phyloP scores from a whole-genome alignment of 2,888 invertebrate species.

The Acholoe squamosa region DNA sequence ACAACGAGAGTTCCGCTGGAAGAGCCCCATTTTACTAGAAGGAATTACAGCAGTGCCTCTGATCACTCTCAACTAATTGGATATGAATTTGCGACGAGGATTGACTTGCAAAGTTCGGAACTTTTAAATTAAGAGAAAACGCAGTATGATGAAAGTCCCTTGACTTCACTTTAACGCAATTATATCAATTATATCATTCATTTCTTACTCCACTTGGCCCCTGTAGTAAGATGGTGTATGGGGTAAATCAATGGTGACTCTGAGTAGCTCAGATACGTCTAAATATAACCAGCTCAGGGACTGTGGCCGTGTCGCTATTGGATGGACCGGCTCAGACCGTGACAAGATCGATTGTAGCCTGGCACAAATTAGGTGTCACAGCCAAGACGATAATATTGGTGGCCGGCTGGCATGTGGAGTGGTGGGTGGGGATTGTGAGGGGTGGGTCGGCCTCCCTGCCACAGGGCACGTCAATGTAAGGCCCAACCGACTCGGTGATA shows the following conservation, averaged over 20 bases:
- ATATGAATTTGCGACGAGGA: too few relatives aligned
- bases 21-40: too few relatives aligned
- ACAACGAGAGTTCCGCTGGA: too few relatives aligned
- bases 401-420: neutral
- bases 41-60: too few relatives aligned
- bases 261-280: neutral
- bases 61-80: too few relatives aligned
- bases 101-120: too few relatives aligned
- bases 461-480: neutral
- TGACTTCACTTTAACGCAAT: too few relatives aligned
- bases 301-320: neutral
- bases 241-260: neutral
- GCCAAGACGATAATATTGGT: neutral
- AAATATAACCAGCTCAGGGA: conserved; percentile 5
- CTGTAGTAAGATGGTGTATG: neutral
- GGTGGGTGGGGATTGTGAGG: neutral
- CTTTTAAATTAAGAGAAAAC: too few relatives aligned
- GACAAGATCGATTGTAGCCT: conserved; percentile 10
- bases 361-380: conserved; percentile 23
- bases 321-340: neutral
- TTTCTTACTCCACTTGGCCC: too few relatives aligned
- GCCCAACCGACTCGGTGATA: too few relatives aligned
- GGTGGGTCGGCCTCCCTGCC: neutral
- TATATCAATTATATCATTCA: too few relatives aligned
- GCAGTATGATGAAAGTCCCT: too few relatives aligned